A percentile compares a stretch with the other conserved stretches of the same genome.
Evolutionary conservation across 2,888 invertebrate genomes (phyloP).

Genomic region (Phengaris arion): DNA sequence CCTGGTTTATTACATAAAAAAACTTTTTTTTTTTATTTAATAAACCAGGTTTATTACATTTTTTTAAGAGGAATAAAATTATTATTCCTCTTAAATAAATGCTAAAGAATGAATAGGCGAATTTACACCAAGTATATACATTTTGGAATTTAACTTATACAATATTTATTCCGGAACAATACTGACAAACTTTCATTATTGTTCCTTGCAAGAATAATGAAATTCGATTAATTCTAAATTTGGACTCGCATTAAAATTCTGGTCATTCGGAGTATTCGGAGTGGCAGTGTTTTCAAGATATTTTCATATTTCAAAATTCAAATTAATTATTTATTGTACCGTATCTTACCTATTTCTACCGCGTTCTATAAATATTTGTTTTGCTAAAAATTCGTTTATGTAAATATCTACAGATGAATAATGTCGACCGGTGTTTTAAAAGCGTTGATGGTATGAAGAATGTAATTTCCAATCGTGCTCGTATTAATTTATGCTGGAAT

Average conservation of each 20-base stretch:
- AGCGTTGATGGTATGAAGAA: too few relatives aligned
- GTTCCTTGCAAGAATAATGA: constrained; percentile 1
- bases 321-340: background rate
- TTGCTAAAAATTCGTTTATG: background rate
- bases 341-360: background rate
- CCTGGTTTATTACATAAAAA: too few relatives aligned
- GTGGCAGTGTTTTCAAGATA: background rate
- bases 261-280: background rate
- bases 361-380: background rate
- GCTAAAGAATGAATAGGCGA: background rate
- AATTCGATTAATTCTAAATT: background rate
- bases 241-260: constrained; percentile 2
- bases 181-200: background rate
- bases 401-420: background rate
- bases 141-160: background rate
- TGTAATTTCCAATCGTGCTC: too few relatives aligned
- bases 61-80: too few relatives aligned
- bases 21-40: too few relatives aligned
- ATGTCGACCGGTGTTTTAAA: too few relatives aligned
- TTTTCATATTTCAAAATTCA: background rate
- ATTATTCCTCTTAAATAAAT: too few relatives aligned
- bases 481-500: too few relatives aligned
- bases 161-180: background rate
- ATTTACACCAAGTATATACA: background rate
- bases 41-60: too few relatives aligned